These are phyloP conservation scores for Accipiter virgatus DNA, from an alignment of 2,113 vertebrate species.

Conservation along the genomic window DNA sequence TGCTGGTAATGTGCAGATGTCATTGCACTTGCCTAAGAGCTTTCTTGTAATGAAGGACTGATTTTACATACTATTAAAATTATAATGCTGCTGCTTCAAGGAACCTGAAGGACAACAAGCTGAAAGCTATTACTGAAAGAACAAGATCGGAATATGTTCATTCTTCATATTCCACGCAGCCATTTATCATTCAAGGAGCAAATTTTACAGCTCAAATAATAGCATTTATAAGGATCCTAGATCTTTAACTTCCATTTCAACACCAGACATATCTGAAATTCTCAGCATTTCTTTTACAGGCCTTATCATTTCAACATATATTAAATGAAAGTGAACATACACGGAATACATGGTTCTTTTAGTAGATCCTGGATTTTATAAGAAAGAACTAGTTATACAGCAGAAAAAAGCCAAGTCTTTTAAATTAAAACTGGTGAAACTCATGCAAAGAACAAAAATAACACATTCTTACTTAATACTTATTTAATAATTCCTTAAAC, in stretches of 20 bases:
- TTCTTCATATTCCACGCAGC: not conserved
- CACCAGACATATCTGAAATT: not conserved
- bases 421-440: not conserved
- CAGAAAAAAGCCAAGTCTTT: not conserved
- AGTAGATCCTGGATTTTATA: not conserved
- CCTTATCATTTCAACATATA: not conserved
- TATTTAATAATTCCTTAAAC: not conserved
- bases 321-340: not conserved
- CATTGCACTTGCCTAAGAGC: not conserved
- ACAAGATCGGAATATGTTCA: not conserved
- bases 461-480: not conserved
- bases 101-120: not conserved
- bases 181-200: not conserved
- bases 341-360: not conserved
- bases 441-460: not conserved
- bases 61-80: conserved; percentile 14
- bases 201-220: not conserved
- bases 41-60: not conserved
- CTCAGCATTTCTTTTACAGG: not conserved
- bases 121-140: not conserved
- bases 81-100: not conserved
- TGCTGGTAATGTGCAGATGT: not conserved
- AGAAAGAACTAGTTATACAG: not conserved
- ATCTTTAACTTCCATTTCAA: not conserved
- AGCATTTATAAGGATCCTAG: not conserved